Percentiles rank a stretch among this genome's conserved stretches.
phyloP scores from a whole-genome alignment of 2,888 invertebrate species.

The Drosophila infuscata region DNA sequence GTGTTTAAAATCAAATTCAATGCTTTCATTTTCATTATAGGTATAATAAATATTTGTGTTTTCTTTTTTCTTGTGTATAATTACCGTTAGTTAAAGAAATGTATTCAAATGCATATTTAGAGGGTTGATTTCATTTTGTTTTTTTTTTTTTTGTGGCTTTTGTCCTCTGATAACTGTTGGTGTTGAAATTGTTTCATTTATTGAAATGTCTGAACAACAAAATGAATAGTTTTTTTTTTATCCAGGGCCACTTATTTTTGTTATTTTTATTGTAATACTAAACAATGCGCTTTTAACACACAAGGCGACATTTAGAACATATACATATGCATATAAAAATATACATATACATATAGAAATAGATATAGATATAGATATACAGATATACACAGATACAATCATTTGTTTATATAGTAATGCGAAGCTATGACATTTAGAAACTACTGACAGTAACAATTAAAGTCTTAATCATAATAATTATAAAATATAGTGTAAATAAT shows the following conservation, averaged over 20 bases:
- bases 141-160: constrained; percentile 8
- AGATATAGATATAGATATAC: not conserved
- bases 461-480: constrained; percentile 26
- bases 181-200: not conserved
- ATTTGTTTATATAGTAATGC: constrained; percentile 1
- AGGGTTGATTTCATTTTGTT: constrained; percentile 16
- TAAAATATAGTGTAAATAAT: constrained; percentile 25
- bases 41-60: constrained; percentile 36
- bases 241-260: not conserved
- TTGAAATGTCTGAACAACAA: constrained; percentile 5
- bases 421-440: constrained; percentile 25
- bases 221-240: not conserved
- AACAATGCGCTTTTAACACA: constrained; percentile 14
- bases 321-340: not conserved
- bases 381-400: not conserved
- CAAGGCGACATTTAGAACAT: constrained; percentile 14
- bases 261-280: constrained; percentile 25
- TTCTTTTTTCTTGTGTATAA: constrained; percentile 21
- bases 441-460: constrained; percentile 28
- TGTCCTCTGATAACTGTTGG: constrained; percentile 6
- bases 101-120: constrained; percentile 55
- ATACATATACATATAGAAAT: not conserved
- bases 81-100: constrained; percentile 40
- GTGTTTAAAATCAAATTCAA: constrained; percentile 32
- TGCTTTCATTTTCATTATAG: constrained; percentile 25